Base-by-base conservation (phyloP, 2,888 invertebrate species). In the Xestobium rufovillosum region DNA sequence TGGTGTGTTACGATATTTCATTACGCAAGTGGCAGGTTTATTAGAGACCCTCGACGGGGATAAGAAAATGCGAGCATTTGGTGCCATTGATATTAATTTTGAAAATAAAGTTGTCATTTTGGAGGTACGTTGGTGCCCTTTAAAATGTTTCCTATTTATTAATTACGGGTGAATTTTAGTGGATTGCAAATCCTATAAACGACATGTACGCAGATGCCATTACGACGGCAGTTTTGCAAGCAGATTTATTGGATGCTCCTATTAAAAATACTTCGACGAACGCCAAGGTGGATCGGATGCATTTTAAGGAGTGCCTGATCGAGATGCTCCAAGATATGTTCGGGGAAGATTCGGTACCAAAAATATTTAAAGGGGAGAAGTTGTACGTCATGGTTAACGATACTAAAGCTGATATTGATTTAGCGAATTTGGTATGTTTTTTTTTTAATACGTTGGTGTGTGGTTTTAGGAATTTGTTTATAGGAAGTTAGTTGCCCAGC, bases 161-260 rank as follows among this genome's bases (percentile, higher is more conserved):
- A 8, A n/a, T 19, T 19, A 19, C 6, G n/a, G n/a, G n/a, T 35
- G n/a, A n/a, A 47, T 52, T 55, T 37, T 67, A 85, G 76, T 98
- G 97, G 97, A 72, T 81, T 28, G 91, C 95, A 4, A 88, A 85
- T 58, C 95, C 97, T 1, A 84, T 95, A 29, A 85, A 91, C 57
- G 97, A 98, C 67, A 96, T 97, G 92, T 97, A 85, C 67, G 96
- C 97, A 15, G 97, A 98, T 70, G 87, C 96, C 15, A 83, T 94
- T 15, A 72, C 95, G 36, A 86, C 89, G 0, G 90, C 85, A 27
- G 73, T 95, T 25, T 71, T 97, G 51, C 83, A 88, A 62, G 89
- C 90, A 0, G 85, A 86, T 58, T 63, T 76, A 48, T 68, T 80
- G 31, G 79, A 79, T 33, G 70, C 72, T 0, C 72, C 74, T 15